Base-by-base conservation (phyloP, 2,888 invertebrate species). In the Alcis repandata region DNA sequence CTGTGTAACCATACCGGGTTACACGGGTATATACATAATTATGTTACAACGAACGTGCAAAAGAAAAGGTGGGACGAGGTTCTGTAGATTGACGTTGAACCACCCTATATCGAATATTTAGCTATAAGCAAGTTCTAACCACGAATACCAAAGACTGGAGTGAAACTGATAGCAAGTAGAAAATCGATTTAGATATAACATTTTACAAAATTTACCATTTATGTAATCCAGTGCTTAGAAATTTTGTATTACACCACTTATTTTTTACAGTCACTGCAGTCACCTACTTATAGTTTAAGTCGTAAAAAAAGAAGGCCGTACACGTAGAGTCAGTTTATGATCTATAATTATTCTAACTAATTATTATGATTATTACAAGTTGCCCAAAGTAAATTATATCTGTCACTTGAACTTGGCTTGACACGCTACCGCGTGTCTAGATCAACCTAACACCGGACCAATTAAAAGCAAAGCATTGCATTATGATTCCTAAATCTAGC, bases 101-200 rank as follows among this genome's bases (percentile, higher is more conserved):
- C 32, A 32, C n/a, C 15, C 15, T 32, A n/a, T 33, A 57, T 43
- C 54, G 56, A 62, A 62, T 51, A 45, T 62, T 36, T 43, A 57
- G 43, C 13, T 49, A 13, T 63, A 66, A 67, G 38, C 66, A 56
- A 54, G 53, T 63, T 64, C 75, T 74, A 76, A 75, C 74, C 74
- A 74, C 74, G 68, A 74, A 77, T 79, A 76, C 82, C 82, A 84
- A 85, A 84, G 83, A 85, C 79, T 81, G 80, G 77, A 51, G 8
- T 51, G 19, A 79, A 74, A 74, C 73, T 54, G 10, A 15, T 53
- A 38, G 40, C 38, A 7, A 27, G 41, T 41, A 54, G 13, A 36
- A 9, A 20, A 36, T 38, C 45, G 22, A 20, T 36, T 15, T n/a
- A 19, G 27, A 13, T 54, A 41, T 54, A 41, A 27, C 8, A 40